Percentiles rank a stretch among this genome's conserved stretches.
Conservation (phyloP, 2,888 invertebrate genomes). For the Acrocera orbiculus region DNA sequence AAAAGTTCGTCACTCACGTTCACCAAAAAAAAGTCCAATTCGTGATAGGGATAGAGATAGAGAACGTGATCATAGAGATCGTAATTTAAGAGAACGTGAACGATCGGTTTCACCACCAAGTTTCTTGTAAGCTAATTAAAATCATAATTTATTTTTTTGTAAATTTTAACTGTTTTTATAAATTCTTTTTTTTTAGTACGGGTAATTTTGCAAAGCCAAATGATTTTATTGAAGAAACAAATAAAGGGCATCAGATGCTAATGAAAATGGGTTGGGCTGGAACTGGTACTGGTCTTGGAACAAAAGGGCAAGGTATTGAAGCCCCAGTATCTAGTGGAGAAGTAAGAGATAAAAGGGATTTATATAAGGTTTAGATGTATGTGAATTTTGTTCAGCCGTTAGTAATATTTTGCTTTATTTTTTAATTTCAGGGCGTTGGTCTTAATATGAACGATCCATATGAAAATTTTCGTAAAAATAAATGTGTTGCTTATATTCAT, state of each 20-base stretch:
- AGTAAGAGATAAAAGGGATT: conserved; percentile 76
- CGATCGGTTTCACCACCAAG: conserved; percentile 44
- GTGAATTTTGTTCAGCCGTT: background rate
- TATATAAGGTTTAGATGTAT: conserved; percentile 49
- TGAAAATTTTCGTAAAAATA: conserved; percentile 92
- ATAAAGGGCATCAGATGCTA: conserved; percentile 93
- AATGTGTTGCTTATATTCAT: conserved; percentile 86
- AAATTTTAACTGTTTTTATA: conserved; percentile 6
- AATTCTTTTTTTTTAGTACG: conserved; percentile 23
- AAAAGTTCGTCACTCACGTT: conserved; percentile 25
- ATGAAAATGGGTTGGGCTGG: conserved; percentile 98
- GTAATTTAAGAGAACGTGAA: conserved; percentile 34
- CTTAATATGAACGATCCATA: conserved; percentile 87
- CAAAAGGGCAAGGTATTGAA: conserved; percentile 88
- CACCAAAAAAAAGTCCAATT: conserved; percentile 32
- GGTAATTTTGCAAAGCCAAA: conserved; percentile 26
- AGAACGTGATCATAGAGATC: conserved; percentile 13
- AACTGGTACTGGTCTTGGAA: conserved; percentile 74
- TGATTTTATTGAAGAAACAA: conserved; percentile 65
- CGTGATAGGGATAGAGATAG: conserved; percentile 13
- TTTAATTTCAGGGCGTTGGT: conserved; percentile 54
- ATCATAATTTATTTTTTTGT: conserved; percentile 7
- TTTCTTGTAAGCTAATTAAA: conserved; percentile 42
- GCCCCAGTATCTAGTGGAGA: conserved; percentile 86
- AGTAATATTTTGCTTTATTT: background rate